Evolutionary conservation across 2,797 vertebrate species (phyloP), one percentile per base, ranked within the genome.

Genomic region (Arvicola amphibius): DNA sequence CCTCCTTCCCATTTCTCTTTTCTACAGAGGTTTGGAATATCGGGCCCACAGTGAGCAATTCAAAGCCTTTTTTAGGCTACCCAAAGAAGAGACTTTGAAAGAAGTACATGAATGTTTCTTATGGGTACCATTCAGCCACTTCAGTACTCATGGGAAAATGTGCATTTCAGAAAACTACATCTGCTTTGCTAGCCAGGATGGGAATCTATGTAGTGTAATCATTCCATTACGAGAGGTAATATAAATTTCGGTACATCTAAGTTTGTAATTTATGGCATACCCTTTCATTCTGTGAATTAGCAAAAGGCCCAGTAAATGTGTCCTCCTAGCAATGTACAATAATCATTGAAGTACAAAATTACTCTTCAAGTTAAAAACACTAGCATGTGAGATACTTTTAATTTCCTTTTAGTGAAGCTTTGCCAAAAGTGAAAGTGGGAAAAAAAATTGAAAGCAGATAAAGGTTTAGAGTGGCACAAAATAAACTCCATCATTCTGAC

Each of bases 151-250:
- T 74, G 99, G 99, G 61, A 99, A 99, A 98, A 99, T 99, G 98
- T 99, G 99, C 92, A 98, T 99, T 93, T 99, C 99, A 2, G 99
- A 99, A 98, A 99, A 99, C 97, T 99, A 99, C 98, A 98, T 99
- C 97, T 99, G 99, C 97, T 99, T 99, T 95, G 99, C 99, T 95
- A 99, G 99, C 98, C 99, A 99, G 97, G 99, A 99, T 91, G 99
- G 99, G 81, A 99, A 98, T 98, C 98, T 99, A 10, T 99, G 99
- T 97, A 99, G 99, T 95, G 96, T 99, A 83, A 99, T 99, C 98
- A 99, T 99, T 98, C 99, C 99, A 46, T 97, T 99, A 96, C 98
- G 99, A 98, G 99, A 99, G 99, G 99, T 99, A 98, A 98, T 96
- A 77, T 80, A 87, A 96, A n/a, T 78, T 92, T n/a, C n/a, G 21